Evolutionary conservation across 2,888 invertebrate genomes (phyloP), one percentile per base, ranked within the genome.

Genomic region (Lamellibrachia satsuma): DNA sequence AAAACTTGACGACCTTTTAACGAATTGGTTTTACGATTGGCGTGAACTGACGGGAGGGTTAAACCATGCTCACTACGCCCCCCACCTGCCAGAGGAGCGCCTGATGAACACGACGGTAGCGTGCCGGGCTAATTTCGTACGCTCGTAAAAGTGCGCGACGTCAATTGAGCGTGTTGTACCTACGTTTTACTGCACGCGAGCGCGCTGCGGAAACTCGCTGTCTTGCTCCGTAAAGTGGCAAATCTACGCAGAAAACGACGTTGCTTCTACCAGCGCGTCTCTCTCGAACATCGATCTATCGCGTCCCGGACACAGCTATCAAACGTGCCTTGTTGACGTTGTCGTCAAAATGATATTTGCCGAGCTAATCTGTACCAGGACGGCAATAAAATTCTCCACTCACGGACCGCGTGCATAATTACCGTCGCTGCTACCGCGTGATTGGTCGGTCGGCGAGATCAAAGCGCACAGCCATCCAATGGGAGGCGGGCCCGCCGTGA

Each of bases 1-100:
- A 75, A 75, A 75, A 75, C 75, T 75, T 75, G 75, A 75, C 75
- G 75, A 75, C 75, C 75, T 75, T 75, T 75, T 75, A 75, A 75
- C 75, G 75, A 75, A 75, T 75, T 75, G 15, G 75, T 75, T 75
- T 75, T 75, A 75, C 75, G 75, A 75, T 15, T 75, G 75, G 6
- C 75, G 75, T 75, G 75, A 75, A 75, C 75, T 75, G 15, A 75
- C 75, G 75, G 75, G 75, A 75, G 75, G 75, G 75, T 75, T 75
- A 75, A 75, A 75, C 75, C n/a, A 15, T n/a, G 75, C 75, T 75
- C 75, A 75, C 22, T 3, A 15, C 75, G 75, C 75, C 75, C 75
- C 57, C 75, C 75, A 22, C 75, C 75, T 75, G 75, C 15, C 75
- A n/a, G 75, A 39, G 6, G n/a, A 75, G 22, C 75, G 22, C n/a